Evolutionary conservation across 2,113 vertebrate genomes (phyloP).

Genomic region (Phalacrocorax aristotelis): DNA sequence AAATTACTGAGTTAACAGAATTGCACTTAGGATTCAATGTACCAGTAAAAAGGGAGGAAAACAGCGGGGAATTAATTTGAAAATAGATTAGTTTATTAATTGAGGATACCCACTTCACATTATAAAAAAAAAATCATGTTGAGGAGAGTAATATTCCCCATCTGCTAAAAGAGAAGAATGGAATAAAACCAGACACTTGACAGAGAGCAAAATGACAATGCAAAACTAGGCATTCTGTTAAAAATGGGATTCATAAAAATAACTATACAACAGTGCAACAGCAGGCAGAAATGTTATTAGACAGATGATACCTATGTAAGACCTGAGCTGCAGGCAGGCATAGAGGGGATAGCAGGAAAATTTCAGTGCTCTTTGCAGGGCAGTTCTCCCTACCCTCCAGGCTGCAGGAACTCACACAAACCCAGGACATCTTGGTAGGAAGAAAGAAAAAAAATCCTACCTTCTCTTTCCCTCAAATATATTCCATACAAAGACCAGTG

Average conservation of each 20-base stretch:
- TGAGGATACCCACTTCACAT: constrained; percentile 37
- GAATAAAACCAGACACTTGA: not conserved
- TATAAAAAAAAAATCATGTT: not conserved
- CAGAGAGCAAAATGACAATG: constrained; percentile 27
- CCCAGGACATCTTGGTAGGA: not conserved
- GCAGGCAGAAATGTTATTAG: not conserved
- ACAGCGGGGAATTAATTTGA: constrained; percentile 51
- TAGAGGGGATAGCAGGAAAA: not conserved
- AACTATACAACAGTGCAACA: not conserved
- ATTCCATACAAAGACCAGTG: not conserved
- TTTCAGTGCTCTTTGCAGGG: not conserved
- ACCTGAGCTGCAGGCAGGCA: not conserved
- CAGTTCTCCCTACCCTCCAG: not conserved
- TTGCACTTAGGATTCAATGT: constrained; percentile 34
- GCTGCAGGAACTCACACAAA: not conserved
- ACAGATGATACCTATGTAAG: not conserved
- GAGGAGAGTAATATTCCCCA: constrained; percentile 3
- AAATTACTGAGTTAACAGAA: constrained; percentile 39
- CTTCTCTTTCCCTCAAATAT: not conserved
- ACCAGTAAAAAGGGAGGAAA: constrained; percentile 37
- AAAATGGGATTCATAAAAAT: constrained; percentile 12
- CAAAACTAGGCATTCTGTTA: not conserved
- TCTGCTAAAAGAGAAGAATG: not conserved
- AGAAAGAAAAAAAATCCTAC: not conserved
- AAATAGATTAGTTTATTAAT: constrained; percentile 62